Conservation (phyloP, 2,113 vertebrate genomes). For the Verasper variegatus region DNA sequence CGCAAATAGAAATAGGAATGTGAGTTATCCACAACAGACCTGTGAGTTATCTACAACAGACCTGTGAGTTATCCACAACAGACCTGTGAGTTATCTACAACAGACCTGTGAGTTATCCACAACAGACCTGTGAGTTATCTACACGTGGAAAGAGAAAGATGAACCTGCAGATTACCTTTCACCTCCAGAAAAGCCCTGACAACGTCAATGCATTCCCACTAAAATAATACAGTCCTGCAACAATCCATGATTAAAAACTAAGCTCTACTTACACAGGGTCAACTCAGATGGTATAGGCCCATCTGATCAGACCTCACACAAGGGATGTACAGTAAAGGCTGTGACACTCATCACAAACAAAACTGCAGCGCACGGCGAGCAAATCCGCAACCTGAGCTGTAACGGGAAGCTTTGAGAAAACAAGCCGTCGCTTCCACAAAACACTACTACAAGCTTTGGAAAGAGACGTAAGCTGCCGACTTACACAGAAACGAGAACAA, state of each 20-base stretch:
- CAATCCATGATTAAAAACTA: conserved; percentile 52
- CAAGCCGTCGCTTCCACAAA: conserved; percentile 25
- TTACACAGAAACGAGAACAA: conserved; percentile 42
- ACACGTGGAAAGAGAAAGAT: conserved; percentile 49
- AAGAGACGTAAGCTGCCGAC: conserved; percentile 34
- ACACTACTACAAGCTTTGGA: not conserved
- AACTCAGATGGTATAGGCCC: conserved; percentile 22
- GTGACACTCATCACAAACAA: conserved; percentile 23
- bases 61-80: no score
- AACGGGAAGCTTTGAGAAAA: conserved; percentile 16
- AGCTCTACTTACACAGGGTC: conserved; percentile 31
- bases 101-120: conserved; percentile 20
- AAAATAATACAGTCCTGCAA: not conserved
- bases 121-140: not conserved
- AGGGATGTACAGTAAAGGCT: not conserved
- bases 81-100: not conserved
- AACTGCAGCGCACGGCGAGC: conserved; percentile 11
- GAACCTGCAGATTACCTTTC: conserved; percentile 65
- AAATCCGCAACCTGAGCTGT: not conserved
- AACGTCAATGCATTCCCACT: not conserved
- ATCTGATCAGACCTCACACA: conserved; percentile 11
- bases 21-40: conserved; percentile 12
- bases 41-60: not conserved
- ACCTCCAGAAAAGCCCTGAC: conserved; percentile 23
- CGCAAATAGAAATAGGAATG: no score